A percentile compares a stretch with the other conserved stretches of the same genome.
These are phyloP conservation scores for Ditylenchus weischeri DNA, from an alignment of 2,888 invertebrate genomes.

Conservation along the genomic window DNA sequence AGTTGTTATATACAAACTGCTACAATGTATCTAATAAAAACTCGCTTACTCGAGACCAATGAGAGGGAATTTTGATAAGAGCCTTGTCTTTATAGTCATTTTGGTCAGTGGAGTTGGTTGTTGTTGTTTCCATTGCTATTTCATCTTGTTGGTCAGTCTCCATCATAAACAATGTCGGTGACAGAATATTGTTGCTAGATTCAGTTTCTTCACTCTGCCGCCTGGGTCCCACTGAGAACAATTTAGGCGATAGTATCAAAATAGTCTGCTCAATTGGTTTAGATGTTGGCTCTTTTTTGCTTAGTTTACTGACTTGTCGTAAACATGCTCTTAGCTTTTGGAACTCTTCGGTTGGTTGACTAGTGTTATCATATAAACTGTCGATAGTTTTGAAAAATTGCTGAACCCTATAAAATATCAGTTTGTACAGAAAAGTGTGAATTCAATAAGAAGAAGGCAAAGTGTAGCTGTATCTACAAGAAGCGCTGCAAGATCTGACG, in stretches of 20 bases:
- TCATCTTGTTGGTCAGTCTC: neutral
- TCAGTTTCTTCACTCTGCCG: neutral
- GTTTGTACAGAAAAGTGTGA: neutral
- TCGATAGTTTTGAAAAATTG: neutral
- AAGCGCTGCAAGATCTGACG: too few species aligned
- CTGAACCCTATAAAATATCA: neutral
- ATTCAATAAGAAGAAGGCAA: too few species aligned
- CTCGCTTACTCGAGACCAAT: neutral
- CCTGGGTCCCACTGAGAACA: neutral
- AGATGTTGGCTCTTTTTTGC: neutral
- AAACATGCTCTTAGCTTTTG: neutral
- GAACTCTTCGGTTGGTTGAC: neutral
- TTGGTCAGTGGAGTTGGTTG: neutral
- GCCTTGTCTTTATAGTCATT: neutral
- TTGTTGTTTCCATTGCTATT: neutral
- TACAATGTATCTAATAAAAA: too few species aligned
- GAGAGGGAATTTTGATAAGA: neutral
- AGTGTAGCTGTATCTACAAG: too few species aligned
- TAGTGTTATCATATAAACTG: neutral
- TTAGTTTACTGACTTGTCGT: neutral
- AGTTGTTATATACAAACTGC: neutral
- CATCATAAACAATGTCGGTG: neutral
- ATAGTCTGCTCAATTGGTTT: neutral
- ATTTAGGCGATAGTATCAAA: neutral
- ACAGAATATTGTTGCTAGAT: neutral